A percentile compares a stretch with the other conserved stretches of the same genome.
phyloP scores from a whole-genome alignment of 2,797 vertebrate species.

The Pterois miles region DNA sequence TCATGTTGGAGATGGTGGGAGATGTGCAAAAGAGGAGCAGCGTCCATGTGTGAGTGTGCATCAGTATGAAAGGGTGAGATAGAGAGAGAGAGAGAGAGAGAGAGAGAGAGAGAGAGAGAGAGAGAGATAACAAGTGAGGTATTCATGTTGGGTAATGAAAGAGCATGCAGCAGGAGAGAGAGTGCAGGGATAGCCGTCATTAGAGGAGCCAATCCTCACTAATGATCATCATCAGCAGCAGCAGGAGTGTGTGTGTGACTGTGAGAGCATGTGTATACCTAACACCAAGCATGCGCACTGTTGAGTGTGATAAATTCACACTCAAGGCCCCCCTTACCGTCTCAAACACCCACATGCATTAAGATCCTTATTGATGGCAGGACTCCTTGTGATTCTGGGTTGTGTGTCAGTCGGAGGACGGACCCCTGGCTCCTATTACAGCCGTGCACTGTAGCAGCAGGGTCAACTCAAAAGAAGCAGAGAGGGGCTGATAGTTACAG shows the following conservation, averaged over 20 bases:
- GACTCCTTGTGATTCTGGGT: slow-evolving; percentile 13
- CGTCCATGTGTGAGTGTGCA: neutral
- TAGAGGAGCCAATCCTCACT: slow-evolving; percentile 47
- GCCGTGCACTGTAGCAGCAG: neutral
- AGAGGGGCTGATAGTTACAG: slow-evolving; percentile 8
- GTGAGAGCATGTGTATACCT: neutral
- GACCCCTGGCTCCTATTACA: slow-evolving; percentile 6
- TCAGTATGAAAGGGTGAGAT: slow-evolving; percentile 5
- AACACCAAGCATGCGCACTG: neutral
- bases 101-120: neutral
- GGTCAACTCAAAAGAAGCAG: slow-evolving; percentile 18
- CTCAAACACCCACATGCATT: slow-evolving; percentile 42
- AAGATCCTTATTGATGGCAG: slow-evolving; percentile 49
- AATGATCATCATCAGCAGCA: slow-evolving; percentile 53
- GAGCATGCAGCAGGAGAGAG: slow-evolving; percentile 30
- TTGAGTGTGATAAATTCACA: slow-evolving; percentile 34
- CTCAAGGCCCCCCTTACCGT: slow-evolving; percentile 35
- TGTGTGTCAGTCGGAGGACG: neutral
- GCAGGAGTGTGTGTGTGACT: slow-evolving; percentile 12
- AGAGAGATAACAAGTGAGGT: slow-evolving; percentile 50
- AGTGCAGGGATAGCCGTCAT: slow-evolving; percentile 39
- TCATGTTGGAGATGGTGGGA: slow-evolving; percentile 47
- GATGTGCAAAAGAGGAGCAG: slow-evolving; percentile 38
- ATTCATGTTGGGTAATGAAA: slow-evolving; percentile 64
- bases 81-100: neutral